Conservation (phyloP, 2,113 vertebrate genomes). For the Sceloporus undulatus region DNA sequence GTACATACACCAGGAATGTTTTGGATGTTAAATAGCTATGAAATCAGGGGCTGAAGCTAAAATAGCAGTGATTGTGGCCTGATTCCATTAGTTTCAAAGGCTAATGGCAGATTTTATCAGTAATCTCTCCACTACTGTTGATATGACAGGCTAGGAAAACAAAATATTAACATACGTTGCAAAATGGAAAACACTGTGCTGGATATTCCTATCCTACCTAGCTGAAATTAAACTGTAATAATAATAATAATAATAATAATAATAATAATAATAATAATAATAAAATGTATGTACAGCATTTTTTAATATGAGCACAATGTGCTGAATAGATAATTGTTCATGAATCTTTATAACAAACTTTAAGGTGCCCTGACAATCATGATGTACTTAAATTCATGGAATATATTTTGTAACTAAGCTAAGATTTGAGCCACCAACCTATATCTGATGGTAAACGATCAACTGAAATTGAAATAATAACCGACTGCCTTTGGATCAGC, state of each 20-base stretch:
- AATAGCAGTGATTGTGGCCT: background rate
- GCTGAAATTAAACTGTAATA: background rate
- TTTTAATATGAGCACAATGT: background rate
- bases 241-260: too few species aligned
- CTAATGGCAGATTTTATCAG: background rate
- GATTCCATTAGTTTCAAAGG: background rate
- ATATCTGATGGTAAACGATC: too few species aligned
- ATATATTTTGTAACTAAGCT: background rate
- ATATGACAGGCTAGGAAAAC: background rate
- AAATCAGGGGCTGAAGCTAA: background rate
- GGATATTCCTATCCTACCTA: background rate
- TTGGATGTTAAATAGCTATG: conserved; percentile 1
- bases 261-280: background rate
- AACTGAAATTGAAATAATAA: too few species aligned
- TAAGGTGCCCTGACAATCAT: background rate
- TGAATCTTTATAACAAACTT: background rate
- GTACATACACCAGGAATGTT: background rate
- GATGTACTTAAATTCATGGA: background rate
- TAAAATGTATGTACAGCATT: background rate
- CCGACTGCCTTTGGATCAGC: background rate
- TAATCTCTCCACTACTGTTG: conserved; percentile 5
- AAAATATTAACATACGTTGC: conserved; percentile 1
- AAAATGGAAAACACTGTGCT: background rate
- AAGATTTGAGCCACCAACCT: background rate
- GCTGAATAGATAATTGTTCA: background rate